A percentile compares a stretch with the other conserved stretches of the same genome.
Conservation (phyloP, 2,113 vertebrate genomes). For the Xiphophorus maculatus region DNA sequence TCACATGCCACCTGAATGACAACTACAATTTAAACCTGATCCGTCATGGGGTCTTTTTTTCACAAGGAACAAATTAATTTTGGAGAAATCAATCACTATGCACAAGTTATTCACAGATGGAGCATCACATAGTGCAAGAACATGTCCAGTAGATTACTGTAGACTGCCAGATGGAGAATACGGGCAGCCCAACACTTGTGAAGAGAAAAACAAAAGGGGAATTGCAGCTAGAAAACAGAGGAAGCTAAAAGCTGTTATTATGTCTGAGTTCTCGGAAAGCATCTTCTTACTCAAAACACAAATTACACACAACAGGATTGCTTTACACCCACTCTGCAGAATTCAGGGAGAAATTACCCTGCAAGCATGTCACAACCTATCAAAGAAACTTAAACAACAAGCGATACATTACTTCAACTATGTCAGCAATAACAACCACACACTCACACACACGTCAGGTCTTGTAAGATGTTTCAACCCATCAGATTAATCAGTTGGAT, state of each 20-base stretch:
- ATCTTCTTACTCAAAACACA: conserved; percentile 36
- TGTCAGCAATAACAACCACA: neutral
- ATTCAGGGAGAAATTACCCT: neutral
- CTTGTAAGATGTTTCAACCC: conserved; percentile 6
- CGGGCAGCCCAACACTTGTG: conserved; percentile 33
- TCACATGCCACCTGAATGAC: neutral
- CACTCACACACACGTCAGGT: conserved; percentile 5
- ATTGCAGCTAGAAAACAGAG: conserved; percentile 9
- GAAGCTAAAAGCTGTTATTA: conserved; percentile 40
- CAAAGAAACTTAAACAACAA: neutral
- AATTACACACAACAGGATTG: conserved; percentile 38
- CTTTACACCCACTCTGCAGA: neutral
- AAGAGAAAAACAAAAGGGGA: conserved; percentile 22
- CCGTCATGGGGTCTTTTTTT: neutral
- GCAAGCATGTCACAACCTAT: neutral
- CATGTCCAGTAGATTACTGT: conserved; percentile 59
- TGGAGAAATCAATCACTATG: neutral
- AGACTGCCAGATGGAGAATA: conserved; percentile 19
- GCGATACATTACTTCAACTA: neutral
- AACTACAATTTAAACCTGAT: neutral
- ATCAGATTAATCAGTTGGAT: neutral
- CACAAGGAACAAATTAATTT: conserved; percentile 31
- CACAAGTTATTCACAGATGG: conserved; percentile 20
- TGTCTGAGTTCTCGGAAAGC: conserved; percentile 35
- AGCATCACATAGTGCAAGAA: conserved; percentile 37